Percentiles rank a stretch among this genome's conserved stretches.
These are phyloP conservation scores for Penelope pileata DNA, from an alignment of 2,113 vertebrate genomes.

Conservation along the genomic window DNA sequence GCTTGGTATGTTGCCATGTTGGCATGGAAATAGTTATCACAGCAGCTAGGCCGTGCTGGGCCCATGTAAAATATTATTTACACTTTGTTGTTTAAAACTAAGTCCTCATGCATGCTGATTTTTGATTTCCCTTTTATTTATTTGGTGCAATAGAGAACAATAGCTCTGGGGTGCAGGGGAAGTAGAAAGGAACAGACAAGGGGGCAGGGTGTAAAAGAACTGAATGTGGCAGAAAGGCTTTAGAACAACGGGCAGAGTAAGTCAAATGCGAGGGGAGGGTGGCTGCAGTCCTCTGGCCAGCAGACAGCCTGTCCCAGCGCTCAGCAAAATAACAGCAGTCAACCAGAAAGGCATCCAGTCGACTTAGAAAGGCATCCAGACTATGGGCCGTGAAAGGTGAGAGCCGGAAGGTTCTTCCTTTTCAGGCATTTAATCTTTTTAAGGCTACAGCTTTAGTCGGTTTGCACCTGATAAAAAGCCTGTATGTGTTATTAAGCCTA, in stretches of 20 bases:
- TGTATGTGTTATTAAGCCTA: background rate
- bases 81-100: background rate
- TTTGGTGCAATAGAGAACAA: background rate
- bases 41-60: background rate
- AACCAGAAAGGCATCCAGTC: slow-evolving; percentile 67
- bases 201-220: background rate
- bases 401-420: background rate
- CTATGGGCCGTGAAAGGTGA: slow-evolving; percentile 44
- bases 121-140: background rate
- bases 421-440: background rate
- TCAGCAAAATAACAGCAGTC: slow-evolving; percentile 61
- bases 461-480: background rate
- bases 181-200: background rate
- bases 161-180: background rate
- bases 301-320: slow-evolving; percentile 49
- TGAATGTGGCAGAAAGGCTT: background rate
- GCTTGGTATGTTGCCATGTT: background rate
- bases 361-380: slow-evolving; percentile 51
- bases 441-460: background rate
- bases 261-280: background rate
- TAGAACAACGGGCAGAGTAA: background rate
- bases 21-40: background rate
- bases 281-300: background rate
- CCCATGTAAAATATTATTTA: background rate
- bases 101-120: background rate